A percentile compares a stretch with the other conserved stretches of the same genome.
Conservation (phyloP, 2,113 vertebrate genomes). For the Hemibagrus wyckioides region DNA sequence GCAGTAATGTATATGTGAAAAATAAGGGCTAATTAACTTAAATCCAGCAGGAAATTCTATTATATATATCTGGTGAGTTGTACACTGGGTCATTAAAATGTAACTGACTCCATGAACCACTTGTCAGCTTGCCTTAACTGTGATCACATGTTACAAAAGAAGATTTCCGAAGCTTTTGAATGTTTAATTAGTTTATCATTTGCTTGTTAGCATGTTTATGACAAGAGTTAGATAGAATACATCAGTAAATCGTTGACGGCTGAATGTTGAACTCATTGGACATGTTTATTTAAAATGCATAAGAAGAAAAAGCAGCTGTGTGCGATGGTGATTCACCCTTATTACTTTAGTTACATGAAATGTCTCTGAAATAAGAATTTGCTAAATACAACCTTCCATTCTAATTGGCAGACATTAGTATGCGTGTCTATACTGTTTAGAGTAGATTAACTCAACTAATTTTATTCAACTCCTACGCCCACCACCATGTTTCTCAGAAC, state of each 20-base stretch:
- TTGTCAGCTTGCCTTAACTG: neutral
- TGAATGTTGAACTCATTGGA: neutral
- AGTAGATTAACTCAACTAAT: neutral
- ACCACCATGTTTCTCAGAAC: too few relatives aligned
- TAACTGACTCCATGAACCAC: neutral
- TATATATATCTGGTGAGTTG: neutral
- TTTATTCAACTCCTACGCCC: too few relatives aligned
- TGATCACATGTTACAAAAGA: slow-evolving; percentile 14
- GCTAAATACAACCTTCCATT: neutral
- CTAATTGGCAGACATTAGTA: neutral
- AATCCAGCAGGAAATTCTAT: neutral
- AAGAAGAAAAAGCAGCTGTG: neutral
- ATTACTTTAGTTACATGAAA: neutral
- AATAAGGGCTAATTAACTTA: too few relatives aligned
- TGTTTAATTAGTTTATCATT: neutral
- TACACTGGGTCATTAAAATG: neutral
- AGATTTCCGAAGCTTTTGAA: too few relatives aligned
- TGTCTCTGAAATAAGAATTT: neutral
- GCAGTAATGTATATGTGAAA: too few relatives aligned
- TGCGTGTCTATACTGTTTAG: neutral
- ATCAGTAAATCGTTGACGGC: neutral
- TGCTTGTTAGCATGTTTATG: neutral
- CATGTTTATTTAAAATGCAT: neutral
- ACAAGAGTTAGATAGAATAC: neutral
- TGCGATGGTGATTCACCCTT: neutral